Evolutionary conservation across 2,113 vertebrate species (phyloP), one percentile per base, ranked within the genome.

Genomic region (Neopipo cinnamomea): DNA sequence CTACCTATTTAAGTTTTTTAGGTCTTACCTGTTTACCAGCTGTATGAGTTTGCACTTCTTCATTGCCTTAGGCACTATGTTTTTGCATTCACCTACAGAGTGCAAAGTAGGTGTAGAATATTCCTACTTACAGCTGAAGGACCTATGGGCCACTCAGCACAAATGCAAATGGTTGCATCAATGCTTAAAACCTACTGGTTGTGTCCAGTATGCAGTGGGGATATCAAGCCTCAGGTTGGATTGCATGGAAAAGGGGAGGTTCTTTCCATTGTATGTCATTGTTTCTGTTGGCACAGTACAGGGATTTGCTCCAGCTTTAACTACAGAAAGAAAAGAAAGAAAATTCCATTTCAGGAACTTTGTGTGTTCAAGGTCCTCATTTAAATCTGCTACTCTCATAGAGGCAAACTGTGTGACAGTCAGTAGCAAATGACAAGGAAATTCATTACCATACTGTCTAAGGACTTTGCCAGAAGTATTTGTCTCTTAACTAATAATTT

Each of bases 161-260:
- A 6, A 71, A 47, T 4, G 14, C 24, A 21, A 63, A 56, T 14
- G 25, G 21, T 22, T 44, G 27, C 28, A 37, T 22, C 30, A 13
- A 5, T 7, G 33, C 20, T 59, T 27, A 22, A 46, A 73, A 47
- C 23, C 33, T 67, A 0, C 58, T 19, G 21, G 19, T n/a, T n/a
- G n/a, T 52, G 41, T 67, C 49, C 33, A 39, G 21, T 8, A 4
- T 20, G 65, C 46, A 23, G 31, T 13, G 42, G 22, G 18, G 63
- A 16, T 49, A 44, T 12, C 14, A 8, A 67, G 16, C 16, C 10
- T 53, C 1, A 0, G 0, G 0, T 20, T 28, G 13, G 18, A 12
- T 46, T 42, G 39, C 2, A 1, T 25, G 52, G 62, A 33, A 76
- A 77, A 87, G 37, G 17, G 9, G 7, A 31, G 55, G 5, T 11